Conservation (phyloP, 2,113 vertebrate genomes). For the Pedetes capensis region DNA sequence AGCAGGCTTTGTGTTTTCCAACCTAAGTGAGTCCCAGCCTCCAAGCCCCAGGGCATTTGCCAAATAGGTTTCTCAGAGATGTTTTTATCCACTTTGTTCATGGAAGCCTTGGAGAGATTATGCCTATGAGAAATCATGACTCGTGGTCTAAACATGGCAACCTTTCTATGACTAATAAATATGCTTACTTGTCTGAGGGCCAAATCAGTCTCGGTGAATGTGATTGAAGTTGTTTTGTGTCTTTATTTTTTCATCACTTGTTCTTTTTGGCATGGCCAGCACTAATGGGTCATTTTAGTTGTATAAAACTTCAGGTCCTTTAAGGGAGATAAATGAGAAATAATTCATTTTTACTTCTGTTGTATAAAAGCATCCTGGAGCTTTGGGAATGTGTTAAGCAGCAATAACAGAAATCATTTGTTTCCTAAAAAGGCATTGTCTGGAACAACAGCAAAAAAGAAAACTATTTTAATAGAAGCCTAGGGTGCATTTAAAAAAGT, state of each 20-base stretch:
- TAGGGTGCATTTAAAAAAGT: slow-evolving; percentile 2
- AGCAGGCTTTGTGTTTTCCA: neutral
- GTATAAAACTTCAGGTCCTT: neutral
- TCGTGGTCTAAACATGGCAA: neutral
- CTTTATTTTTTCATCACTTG: slow-evolving; percentile 39
- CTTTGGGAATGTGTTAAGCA: slow-evolving; percentile 45
- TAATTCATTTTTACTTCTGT: slow-evolving; percentile 34
- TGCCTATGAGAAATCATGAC: neutral
- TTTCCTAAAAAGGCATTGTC: slow-evolving; percentile 52
- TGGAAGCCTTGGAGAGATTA: neutral
- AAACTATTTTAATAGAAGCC: slow-evolving; percentile 44
- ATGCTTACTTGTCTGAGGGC: neutral
- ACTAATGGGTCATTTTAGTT: neutral
- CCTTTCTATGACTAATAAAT: neutral
- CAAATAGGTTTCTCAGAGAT: neutral
- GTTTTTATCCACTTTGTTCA: neutral
- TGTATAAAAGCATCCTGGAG: slow-evolving; percentile 20
- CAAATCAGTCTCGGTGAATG: slow-evolving; percentile 34
- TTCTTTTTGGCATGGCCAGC: neutral
- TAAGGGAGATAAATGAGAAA: slow-evolving; percentile 40
- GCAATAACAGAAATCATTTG: slow-evolving; percentile 29
- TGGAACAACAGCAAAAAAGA: neutral
- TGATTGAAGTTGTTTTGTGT: slow-evolving; percentile 26
- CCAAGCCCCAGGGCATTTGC: neutral
- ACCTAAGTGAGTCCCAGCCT: neutral